phyloP scores from a whole-genome alignment of 2,797 vertebrate species.

The Rhodeus uyekii region DNA sequence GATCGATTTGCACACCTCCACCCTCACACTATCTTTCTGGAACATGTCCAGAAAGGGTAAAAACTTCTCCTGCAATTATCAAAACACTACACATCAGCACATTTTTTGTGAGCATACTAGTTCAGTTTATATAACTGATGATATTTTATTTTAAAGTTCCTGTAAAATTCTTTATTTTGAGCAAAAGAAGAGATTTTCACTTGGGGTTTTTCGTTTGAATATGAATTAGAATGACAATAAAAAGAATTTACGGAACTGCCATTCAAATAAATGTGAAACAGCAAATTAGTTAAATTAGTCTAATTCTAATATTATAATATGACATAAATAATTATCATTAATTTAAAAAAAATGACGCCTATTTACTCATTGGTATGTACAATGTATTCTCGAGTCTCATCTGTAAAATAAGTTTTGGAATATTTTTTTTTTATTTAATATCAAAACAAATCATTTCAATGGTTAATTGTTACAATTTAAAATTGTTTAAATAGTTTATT shows the following conservation, averaged over 20 bases:
- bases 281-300: background rate
- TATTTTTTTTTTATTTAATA: too few relatives aligned
- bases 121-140: background rate
- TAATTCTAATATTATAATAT: background rate
- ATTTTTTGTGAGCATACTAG: background rate
- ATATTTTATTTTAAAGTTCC: background rate
- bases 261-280: background rate
- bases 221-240: background rate
- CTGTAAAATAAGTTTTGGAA: background rate
- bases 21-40: constrained; percentile 94
- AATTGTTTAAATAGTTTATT: background rate
- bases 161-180: background rate
- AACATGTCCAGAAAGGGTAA: constrained; percentile 98
- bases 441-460: too few relatives aligned
- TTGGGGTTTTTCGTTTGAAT: background rate
- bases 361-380: background rate
- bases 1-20: constrained; percentile 95
- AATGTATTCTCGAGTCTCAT: background rate
- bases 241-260: background rate
- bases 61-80: constrained; percentile 88
- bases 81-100: constrained; percentile 4
- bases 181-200: background rate
- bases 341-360: background rate
- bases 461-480: background rate
- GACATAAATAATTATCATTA: background rate